These are phyloP conservation scores for Nematolebias whitei DNA, from an alignment of 2,113 vertebrate species.

Conservation along the genomic window DNA sequence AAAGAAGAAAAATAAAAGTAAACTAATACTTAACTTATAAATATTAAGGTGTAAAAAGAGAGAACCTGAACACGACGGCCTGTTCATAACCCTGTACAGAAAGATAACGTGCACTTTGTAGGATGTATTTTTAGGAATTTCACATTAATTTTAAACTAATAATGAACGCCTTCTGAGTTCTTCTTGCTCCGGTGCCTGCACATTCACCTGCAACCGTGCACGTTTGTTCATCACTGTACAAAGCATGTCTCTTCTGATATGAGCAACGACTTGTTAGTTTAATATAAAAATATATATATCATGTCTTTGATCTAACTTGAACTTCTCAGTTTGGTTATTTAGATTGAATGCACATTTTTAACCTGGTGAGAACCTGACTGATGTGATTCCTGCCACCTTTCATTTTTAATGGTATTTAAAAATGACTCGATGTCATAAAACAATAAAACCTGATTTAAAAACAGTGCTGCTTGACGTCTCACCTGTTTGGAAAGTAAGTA, in stretches of 20 bases:
- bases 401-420: conserved; percentile 15
- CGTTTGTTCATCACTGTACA: not conserved
- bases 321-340: conserved; percentile 5
- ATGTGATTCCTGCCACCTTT: not conserved
- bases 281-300: no score
- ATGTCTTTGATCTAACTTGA: not conserved
- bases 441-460: conserved; percentile 58
- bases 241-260: not conserved
- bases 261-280: conserved; percentile 6
- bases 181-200: not conserved
- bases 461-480: not conserved
- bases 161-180: conserved; percentile 2
- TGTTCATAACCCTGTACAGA: conserved; percentile 43
- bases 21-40: no score
- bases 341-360: conserved; percentile 19
- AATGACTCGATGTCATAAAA: conserved; percentile 15
- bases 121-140: conserved; percentile 27
- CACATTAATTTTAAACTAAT: conserved; percentile 33
- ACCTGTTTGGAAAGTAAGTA: not conserved
- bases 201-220: not conserved
- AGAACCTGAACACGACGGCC: conserved; percentile 23
- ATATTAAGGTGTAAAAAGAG: conserved; percentile 18
- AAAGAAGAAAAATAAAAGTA: no score
- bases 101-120: conserved; percentile 47
- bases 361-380: conserved; percentile 11